Evolutionary conservation across 2,888 invertebrate species (phyloP).

Genomic region (Gandaritis pyraliata): DNA sequence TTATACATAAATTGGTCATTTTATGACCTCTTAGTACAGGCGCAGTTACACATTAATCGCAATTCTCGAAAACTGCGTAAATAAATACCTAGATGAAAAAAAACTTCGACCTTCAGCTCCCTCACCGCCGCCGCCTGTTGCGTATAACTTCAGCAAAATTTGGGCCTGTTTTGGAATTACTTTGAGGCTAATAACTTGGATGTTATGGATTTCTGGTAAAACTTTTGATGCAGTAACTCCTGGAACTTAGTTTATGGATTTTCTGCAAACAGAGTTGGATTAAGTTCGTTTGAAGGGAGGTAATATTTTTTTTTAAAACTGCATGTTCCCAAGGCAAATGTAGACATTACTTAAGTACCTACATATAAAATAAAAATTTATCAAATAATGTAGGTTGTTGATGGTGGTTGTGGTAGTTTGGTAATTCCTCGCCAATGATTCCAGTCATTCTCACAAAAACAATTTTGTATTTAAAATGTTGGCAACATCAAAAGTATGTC

Average conservation of each 20-base stretch:
- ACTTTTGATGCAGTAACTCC: slow-evolving; percentile 15
- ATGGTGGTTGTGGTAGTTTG: no score
- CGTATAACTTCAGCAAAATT: slow-evolving; percentile 32
- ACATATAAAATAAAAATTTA: no score
- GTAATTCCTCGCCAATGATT: no score
- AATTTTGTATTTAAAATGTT: neutral
- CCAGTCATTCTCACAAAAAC: neutral
- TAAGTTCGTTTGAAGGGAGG: no score
- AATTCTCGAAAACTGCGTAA: slow-evolving; percentile 14
- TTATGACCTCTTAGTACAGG: neutral
- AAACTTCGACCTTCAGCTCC: slow-evolving; percentile 24
- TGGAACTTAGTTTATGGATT: slow-evolving; percentile 9
- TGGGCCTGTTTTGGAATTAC: slow-evolving; percentile 29
- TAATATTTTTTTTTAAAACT: no score
- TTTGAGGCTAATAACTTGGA: slow-evolving; percentile 23
- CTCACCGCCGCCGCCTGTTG: slow-evolving; percentile 37
- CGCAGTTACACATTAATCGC: neutral
- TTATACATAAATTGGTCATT: no score
- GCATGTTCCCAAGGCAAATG: no score
- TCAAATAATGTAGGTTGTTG: no score
- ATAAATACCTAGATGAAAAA: slow-evolving; percentile 34
- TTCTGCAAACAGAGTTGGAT: neutral
- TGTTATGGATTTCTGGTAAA: slow-evolving; percentile 18
- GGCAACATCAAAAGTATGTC: no score
- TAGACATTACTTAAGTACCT: no score